These are phyloP conservation scores for Nasonia longicornis DNA, from an alignment of 1,140 invertebrate genomes.

Conservation along the genomic window DNA sequence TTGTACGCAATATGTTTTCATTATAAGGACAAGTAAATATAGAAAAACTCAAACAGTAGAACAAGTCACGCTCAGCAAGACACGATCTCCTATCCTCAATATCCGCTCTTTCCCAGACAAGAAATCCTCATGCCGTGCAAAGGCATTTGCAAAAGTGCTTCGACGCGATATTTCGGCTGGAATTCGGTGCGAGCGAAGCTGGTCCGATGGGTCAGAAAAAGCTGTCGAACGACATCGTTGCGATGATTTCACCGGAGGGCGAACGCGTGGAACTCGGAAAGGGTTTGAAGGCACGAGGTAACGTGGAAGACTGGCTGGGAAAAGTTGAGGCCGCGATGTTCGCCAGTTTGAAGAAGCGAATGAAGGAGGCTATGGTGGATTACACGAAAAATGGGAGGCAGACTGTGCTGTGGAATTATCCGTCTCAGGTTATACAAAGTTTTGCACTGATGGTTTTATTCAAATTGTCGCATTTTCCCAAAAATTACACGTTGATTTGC, in stretches of 20 bases:
- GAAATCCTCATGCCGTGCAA: constrained; percentile 89
- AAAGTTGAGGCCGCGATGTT: constrained; percentile 92
- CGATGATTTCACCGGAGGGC: constrained; percentile 88
- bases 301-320: constrained; percentile 89
- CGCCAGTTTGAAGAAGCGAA: constrained; percentile 76
- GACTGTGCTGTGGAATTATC: constrained; percentile 74
- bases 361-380: constrained; percentile 80
- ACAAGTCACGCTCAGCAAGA: too few species aligned
- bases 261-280: constrained; percentile 83
- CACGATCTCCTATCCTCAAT: not conserved
- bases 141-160: constrained; percentile 91
- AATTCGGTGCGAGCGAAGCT: constrained; percentile 73
- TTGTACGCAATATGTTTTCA: too few species aligned
- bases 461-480: too few species aligned
- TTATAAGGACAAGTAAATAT: too few species aligned
- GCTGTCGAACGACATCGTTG: constrained; percentile 79
- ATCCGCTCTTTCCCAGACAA: constrained; percentile 70
- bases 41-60: too few species aligned
- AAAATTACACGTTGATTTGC: not conserved
- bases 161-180: constrained; percentile 83
- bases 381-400: constrained; percentile 70
- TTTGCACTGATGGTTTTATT: not conserved
- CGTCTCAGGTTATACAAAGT: constrained; percentile 70
- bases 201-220: constrained; percentile 40
- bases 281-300: constrained; percentile 86